Evolutionary conservation across 1,140 invertebrate genomes (phyloP), one percentile per base, ranked within the genome.

Genomic region (Diabrotica undecimpunctata): DNA sequence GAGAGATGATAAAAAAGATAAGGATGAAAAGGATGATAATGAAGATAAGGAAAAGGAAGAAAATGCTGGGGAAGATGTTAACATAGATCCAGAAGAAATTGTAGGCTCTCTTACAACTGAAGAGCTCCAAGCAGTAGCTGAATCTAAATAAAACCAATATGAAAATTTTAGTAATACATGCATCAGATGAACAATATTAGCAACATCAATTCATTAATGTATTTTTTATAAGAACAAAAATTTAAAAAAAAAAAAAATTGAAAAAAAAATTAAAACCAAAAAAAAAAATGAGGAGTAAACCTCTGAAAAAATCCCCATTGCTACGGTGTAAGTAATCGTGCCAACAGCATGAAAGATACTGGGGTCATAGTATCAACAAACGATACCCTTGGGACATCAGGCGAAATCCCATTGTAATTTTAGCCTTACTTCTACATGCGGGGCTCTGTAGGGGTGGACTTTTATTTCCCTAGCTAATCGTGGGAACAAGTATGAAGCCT

Each of bases 271-370:
- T n/a, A 25, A 25, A 25, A 25, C 25, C 25, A 25, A 25, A 25
- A 25, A 25, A 25, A 25, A 25, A 25, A 2, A 46, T 10, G 81
- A 75, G 70, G 65, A 54, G 78, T 72, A 55, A 72, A 71, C 61
- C 41, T 41, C 10, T n/a, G 52, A 69, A 39, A 60, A 58, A 60
- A 60, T 60, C 58, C 58, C 58, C 41, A 60, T 41, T 60, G 25
- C 58, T 51, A 60, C 41, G 46, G 39, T 12, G 58, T 60, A 25
- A 60, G 58, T 60, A 12, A 60, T 60, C 58, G 58, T 60, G 58
- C 39, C 25, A 13, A 60, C 41, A 35, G 58, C 25, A 60, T 60
- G 58, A 14, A 60, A 39, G 58, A 12, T 35, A 50, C 58, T 60
- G n/a, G 58, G 58, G 58, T 50, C 13, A 60, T 11, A 60, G 58